A percentile compares a stretch with the other conserved stretches of the same genome.
These are phyloP conservation scores for Chondrosia reniformis DNA, from an alignment of 37 sponge, comb jelly and placozoan species.

Conservation along the genomic window DNA sequence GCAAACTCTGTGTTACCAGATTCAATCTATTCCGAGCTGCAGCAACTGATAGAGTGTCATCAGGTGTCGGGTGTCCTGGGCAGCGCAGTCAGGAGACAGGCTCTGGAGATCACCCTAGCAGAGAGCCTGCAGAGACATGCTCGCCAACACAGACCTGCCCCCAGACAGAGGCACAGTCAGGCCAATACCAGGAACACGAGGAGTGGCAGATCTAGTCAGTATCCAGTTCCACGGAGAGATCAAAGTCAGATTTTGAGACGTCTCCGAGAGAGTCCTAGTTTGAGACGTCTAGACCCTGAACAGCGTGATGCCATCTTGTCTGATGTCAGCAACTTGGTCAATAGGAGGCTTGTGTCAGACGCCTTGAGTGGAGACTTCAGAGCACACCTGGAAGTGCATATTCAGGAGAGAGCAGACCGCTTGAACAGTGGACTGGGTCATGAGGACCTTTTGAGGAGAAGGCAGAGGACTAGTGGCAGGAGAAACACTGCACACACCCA, in stretches of 20 bases:
- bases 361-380: slow-evolving; percentile 27
- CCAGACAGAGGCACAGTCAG: not conserved
- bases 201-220: not conserved
- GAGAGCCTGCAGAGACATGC: not conserved
- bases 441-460: slow-evolving; percentile 5
- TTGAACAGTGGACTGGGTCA: not conserved
- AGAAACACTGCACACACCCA: not conserved
- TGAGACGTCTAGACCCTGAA: not conserved
- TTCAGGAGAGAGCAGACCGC: slow-evolving; percentile 1
- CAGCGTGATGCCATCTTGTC: slow-evolving; percentile 23
- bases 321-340: slow-evolving; percentile 44
- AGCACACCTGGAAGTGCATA: slow-evolving; percentile 13
- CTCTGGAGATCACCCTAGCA: slow-evolving; percentile 12
- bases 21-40: not conserved
- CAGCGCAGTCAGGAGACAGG: slow-evolving; percentile 8
- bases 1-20: not conserved
- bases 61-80: not conserved
- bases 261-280: slow-evolving; percentile 13
- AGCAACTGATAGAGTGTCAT: not conserved
- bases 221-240: slow-evolving; percentile 9
- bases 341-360: slow-evolving; percentile 29
- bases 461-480: not conserved
- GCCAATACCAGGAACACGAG: not conserved
- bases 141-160: not conserved
- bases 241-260: not conserved